phyloP scores from a whole-genome alignment of 2,113 vertebrate genomes.

The Raja brachyura region DNA sequence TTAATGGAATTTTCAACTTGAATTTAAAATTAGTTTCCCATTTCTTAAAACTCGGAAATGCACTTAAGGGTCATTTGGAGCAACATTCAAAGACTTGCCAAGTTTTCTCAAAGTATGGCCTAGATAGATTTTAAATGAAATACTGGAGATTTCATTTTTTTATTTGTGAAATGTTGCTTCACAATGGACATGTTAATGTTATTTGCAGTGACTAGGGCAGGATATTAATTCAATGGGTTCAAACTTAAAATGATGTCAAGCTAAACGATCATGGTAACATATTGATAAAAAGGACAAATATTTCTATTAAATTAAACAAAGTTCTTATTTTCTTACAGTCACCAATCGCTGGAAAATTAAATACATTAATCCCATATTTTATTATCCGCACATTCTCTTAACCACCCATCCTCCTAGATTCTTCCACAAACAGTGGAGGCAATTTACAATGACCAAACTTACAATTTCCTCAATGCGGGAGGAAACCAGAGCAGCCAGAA shows the following conservation, averaged over 20 bases:
- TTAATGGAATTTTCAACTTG: background rate
- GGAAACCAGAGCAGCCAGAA: too few relatives aligned
- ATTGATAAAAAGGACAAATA: background rate
- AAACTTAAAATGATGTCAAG: background rate
- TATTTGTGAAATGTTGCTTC: background rate
- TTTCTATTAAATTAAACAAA: background rate
- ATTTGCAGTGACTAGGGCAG: background rate
- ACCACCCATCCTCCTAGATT: too few relatives aligned
- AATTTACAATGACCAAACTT: too few relatives aligned
- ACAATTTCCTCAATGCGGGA: too few relatives aligned
- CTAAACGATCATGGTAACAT: background rate
- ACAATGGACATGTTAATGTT: background rate
- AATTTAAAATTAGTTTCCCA: background rate
- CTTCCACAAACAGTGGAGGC: too few relatives aligned
- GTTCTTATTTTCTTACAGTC: background rate
- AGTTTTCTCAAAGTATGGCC: background rate
- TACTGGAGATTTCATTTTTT: background rate
- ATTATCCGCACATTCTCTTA: too few relatives aligned
- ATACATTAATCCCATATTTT: too few relatives aligned
- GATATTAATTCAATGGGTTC: background rate
- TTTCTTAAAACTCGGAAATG: background rate
- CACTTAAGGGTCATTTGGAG: background rate
- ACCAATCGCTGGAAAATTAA: too few relatives aligned
- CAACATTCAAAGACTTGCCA: background rate
- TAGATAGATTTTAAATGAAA: background rate